A percentile compares a stretch with the other conserved stretches of the same genome.
phyloP scores from a whole-genome alignment of 1,140 invertebrate species.

The Drosophila kohkoa region DNA sequence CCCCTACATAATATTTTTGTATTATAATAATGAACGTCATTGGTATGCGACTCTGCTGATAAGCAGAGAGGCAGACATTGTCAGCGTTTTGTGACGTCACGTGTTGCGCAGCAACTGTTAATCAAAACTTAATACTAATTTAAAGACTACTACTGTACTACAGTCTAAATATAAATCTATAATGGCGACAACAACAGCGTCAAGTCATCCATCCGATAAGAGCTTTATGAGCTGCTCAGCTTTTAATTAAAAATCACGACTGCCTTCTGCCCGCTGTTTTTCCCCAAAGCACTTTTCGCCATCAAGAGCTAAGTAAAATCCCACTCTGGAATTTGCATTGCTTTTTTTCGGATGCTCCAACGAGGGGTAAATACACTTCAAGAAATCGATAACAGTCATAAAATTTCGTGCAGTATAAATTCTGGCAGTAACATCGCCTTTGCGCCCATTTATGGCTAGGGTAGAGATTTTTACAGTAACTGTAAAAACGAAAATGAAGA shows the following conservation, averaged over 20 bases:
- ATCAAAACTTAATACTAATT: constrained; percentile 28
- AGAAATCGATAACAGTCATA: constrained; percentile 68
- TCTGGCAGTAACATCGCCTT: constrained; percentile 32
- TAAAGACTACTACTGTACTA: constrained; percentile 6
- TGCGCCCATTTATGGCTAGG: neutral
- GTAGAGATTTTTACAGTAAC: constrained; percentile 50
- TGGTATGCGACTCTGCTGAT: constrained; percentile 1
- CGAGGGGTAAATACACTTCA: constrained; percentile 8
- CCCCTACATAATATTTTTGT: neutral
- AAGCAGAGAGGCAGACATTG: neutral
- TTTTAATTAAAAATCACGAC: constrained; percentile 45
- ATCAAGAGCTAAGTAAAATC: too few species aligned
- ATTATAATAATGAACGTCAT: constrained; percentile 13
- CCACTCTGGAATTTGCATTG: constrained; percentile 49
- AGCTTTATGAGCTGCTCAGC: constrained; percentile 47
- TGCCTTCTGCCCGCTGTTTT: constrained; percentile 8
- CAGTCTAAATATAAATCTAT: constrained; percentile 19
- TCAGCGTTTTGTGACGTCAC: constrained; percentile 35
- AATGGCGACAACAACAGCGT: constrained; percentile 10
- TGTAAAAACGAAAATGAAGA: constrained; percentile 63
- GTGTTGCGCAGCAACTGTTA: constrained; percentile 21
- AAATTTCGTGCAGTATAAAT: constrained; percentile 64
- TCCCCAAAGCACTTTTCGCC: constrained; percentile 7
- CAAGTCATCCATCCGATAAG: constrained; percentile 43
- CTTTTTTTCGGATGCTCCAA: constrained; percentile 17